phyloP scores from a whole-genome alignment of 2,797 vertebrate species.

The Nothura maculosa region DNA sequence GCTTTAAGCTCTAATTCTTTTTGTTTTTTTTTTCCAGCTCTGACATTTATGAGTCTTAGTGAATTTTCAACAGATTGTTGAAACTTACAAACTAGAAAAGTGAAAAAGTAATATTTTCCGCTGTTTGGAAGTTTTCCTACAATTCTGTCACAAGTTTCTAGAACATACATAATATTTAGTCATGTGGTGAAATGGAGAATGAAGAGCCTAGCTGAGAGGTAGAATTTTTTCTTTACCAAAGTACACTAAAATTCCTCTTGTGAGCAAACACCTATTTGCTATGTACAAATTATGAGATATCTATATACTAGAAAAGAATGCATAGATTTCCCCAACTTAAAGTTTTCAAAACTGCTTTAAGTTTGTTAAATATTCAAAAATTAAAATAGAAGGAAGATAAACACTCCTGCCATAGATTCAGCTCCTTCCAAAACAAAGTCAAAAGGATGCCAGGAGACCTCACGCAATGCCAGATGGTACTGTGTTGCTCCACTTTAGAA shows the following conservation, averaged over 20 bases:
- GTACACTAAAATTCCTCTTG: not conserved
- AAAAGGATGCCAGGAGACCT: not conserved
- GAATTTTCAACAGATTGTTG: not conserved
- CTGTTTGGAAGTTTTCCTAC: not conserved
- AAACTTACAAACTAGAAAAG: not conserved
- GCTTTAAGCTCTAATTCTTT: not conserved
- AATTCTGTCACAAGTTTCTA: not conserved
- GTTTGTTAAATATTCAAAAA: not conserved
- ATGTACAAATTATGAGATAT: not conserved
- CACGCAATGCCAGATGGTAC: not conserved
- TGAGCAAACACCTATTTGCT: not conserved
- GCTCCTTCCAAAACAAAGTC: not conserved
- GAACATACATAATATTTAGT: not conserved
- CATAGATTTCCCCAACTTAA: not conserved
- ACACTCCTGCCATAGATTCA: not conserved
- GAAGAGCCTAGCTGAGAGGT: not conserved
- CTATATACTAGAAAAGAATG: not conserved
- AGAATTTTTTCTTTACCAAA: not conserved
- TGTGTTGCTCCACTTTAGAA: not conserved
- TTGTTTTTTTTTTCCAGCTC: not conserved
- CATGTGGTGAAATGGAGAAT: not conserved
- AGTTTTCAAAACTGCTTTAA: not conserved
- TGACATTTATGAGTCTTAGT: not conserved
- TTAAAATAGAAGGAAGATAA: not conserved
- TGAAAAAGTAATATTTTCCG: not conserved